These are phyloP conservation scores for Threskiornis aethiopicus DNA, from an alignment of 2,797 vertebrate species.

Conservation along the genomic window DNA sequence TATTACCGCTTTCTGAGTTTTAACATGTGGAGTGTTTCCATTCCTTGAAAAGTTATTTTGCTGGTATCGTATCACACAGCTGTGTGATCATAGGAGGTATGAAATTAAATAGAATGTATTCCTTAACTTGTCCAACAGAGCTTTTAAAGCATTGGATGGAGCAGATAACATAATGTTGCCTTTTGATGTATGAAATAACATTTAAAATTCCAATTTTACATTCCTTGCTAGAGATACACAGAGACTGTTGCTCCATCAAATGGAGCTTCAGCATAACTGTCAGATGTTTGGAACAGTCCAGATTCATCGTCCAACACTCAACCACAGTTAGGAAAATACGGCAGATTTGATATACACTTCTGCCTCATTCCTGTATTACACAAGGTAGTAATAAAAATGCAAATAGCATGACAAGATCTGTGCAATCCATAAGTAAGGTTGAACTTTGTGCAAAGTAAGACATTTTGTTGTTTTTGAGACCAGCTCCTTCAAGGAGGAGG, in stretches of 20 bases:
- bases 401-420: not conserved
- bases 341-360: not conserved
- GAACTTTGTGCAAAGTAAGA: not conserved
- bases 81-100: slow-evolving; percentile 4
- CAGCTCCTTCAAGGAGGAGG: not conserved
- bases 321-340: not conserved
- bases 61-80: slow-evolving; percentile 13
- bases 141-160: not conserved
- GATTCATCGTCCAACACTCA: not conserved
- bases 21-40: not conserved
- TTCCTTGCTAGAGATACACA: not conserved
- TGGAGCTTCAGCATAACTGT: not conserved
- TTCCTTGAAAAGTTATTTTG: slow-evolving; percentile 9
- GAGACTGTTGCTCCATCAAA: not conserved
- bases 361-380: not conserved
- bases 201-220: slow-evolving; percentile 17
- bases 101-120: slow-evolving; percentile 21
- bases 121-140: not conserved
- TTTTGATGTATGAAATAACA: slow-evolving; percentile 13
- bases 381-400: not conserved
- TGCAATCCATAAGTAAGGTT: not conserved
- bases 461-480: not conserved
- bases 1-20: not conserved
- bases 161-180: not conserved
- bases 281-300: not conserved